Evolutionary conservation across 1,140 invertebrate species (phyloP).

Genomic region (Laupala kohalensis): DNA sequence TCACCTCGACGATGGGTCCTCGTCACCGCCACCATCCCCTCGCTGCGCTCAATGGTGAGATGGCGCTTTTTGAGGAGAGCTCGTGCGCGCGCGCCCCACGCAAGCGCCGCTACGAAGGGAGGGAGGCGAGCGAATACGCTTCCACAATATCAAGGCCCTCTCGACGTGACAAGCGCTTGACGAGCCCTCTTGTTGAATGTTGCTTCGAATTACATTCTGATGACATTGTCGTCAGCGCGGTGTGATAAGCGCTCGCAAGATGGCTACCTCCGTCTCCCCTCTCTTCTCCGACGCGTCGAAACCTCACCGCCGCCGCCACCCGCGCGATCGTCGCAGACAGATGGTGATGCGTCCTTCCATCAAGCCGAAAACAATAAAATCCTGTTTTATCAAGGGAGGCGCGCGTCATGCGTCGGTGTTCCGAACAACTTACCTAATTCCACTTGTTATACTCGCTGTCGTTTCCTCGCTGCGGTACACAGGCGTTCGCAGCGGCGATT

Average conservation of each 20-base stretch:
- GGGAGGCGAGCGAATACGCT: not conserved
- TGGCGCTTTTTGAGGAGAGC: too few species aligned
- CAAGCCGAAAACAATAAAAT: not conserved
- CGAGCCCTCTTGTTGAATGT: conserved; percentile 5
- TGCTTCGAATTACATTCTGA: conserved; percentile 7
- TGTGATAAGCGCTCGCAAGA: conserved; percentile 6
- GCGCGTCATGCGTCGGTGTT: not conserved
- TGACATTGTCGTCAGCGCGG: conserved; percentile 4
- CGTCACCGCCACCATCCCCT: too few species aligned
- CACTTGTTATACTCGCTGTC: not conserved
- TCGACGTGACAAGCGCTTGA: conserved; percentile 5
- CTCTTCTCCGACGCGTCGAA: not conserved
- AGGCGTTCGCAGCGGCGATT: not conserved
- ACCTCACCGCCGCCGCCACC: too few species aligned
- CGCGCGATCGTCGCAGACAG: not conserved
- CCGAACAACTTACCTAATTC: not conserved
- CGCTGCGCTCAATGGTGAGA: too few species aligned
- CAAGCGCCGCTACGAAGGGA: not conserved
- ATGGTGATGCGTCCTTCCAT: not conserved
- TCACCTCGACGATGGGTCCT: not conserved
- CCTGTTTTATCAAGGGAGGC: not conserved
- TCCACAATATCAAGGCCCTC: not conserved
- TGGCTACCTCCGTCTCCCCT: not conserved
- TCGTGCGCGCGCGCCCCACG: not conserved
- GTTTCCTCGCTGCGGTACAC: not conserved